Evolutionary conservation across 2,888 invertebrate species (phyloP).

Genomic region (Pterobdella sp.): DNA sequence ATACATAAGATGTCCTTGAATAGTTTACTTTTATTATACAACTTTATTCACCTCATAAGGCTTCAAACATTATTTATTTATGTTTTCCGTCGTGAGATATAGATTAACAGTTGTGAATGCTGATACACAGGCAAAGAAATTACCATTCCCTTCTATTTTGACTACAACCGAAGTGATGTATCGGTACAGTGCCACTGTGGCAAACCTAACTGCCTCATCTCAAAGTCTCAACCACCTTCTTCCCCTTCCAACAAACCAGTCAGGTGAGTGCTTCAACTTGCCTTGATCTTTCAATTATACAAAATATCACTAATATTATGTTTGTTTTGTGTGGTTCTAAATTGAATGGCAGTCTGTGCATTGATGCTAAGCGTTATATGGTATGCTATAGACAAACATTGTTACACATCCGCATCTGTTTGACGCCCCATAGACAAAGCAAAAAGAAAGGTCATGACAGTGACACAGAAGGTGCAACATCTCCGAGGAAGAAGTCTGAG

Average conservation of each 20-base stretch:
- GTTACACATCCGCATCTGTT: not conserved
- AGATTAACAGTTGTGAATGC: no score
- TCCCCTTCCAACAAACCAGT: not conserved
- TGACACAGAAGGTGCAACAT: not conserved
- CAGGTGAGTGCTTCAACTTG: no score
- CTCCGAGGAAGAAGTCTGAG: not conserved
- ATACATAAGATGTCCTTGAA: no score
- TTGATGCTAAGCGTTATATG: not conserved
- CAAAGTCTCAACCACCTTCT: constrained; percentile 1
- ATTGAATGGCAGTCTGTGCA: no score
- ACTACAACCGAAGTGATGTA: constrained; percentile 27
- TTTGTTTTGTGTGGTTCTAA: no score
- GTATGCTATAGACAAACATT: not conserved
- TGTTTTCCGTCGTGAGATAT: no score
- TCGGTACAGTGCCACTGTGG: constrained; percentile 32
- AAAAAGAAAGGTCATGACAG: constrained; percentile 17
- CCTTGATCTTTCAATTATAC: not conserved
- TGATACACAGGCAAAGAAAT: no score
- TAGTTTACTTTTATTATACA: no score
- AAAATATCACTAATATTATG: not conserved
- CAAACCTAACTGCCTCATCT: constrained; percentile 29
- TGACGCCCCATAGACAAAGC: constrained; percentile 6
- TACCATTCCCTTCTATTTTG: constrained; percentile 32
- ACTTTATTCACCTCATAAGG: no score
- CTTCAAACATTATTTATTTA: no score